Evolutionary conservation across 2,113 vertebrate genomes (phyloP), one percentile per base, ranked within the genome.

Genomic region (mouse (Mus musculus)): DNA sequence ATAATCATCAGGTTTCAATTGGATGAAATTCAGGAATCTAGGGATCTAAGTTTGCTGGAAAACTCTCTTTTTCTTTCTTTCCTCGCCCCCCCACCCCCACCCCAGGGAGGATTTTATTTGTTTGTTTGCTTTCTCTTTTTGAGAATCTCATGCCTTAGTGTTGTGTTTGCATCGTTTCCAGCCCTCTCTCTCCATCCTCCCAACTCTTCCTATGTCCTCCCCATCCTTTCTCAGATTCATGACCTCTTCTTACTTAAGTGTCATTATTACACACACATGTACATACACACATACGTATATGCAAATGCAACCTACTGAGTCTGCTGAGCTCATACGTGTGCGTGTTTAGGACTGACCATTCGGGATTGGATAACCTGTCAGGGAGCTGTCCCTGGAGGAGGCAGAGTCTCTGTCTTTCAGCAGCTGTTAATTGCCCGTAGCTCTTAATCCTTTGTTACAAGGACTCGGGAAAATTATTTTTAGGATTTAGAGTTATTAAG

Each of bases 1-100:
- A n/a, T 72, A 46, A 61, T 89, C 89, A 88, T 90, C 77, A 81
- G 63, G 42, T 71, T 78, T 89, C 49, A 65, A 11, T 73, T 93
- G 52, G 82, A 89, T 19, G 63, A 42, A 69, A 42, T 72, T 95
- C 77, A 2, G 19, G 36, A 39, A 24, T 73, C 24, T 59, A 72
- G 19, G n/a, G 13, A 33, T 80, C 33, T 96, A 26, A 0, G 10
- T 84, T 87, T 33, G n/a, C 36, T 78, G 36, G 33, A 12, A 61
- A 86, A 24, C n/a, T 90, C 93, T 75, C 63, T 80, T 82, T 24
- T 7, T 56, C 52, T 56, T 54, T 17, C n/a, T 59, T 22, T 59
- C 11, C 59, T 56, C 3, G 1, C 14, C 20, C 59, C 6, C n/a
- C n/a, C n/a, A n/a, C n/a, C n/a, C n/a, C 1, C 19, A 9, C 13